Conservation (phyloP, 2,113 vertebrate genomes). For the Peromyscus maniculatus region DNA sequence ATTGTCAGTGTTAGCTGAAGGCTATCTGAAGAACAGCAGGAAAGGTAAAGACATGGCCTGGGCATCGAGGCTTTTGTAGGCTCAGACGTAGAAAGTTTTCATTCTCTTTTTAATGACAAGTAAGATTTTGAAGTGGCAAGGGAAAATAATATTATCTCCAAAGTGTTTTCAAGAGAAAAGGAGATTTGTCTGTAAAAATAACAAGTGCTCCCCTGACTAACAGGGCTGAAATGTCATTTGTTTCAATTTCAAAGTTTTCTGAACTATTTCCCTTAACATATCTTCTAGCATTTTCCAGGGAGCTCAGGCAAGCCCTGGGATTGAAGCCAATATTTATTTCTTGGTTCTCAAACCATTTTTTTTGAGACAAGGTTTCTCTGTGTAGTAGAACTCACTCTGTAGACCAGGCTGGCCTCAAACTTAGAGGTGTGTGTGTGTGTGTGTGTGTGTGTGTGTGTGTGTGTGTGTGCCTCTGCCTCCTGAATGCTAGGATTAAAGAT, state of each 20-base stretch:
- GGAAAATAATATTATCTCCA: conserved; percentile 50
- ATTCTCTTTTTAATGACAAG: conserved; percentile 54
- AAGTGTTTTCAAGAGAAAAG: conserved; percentile 57
- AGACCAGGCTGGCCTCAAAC: not conserved
- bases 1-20: conserved; percentile 31
- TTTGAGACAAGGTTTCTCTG: not conserved
- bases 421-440: not conserved
- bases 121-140: conserved; percentile 32
- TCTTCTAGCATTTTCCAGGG: conserved; percentile 55
- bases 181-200: conserved; percentile 54
- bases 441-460: too few relatives aligned
- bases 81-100: conserved; percentile 10
- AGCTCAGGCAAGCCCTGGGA: conserved; percentile 47
- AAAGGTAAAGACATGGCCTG: not conserved
- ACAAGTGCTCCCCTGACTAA: conserved; percentile 22
- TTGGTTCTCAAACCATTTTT: conserved; percentile 48
- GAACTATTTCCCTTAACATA: conserved; percentile 57
- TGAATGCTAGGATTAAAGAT: not conserved
- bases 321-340: not conserved
- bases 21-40: not conserved
- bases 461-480: not conserved
- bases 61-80: conserved; percentile 22
- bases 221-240: conserved; percentile 63
- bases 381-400: not conserved
- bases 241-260: conserved; percentile 69